Evolutionary conservation across 2,888 invertebrate genomes (phyloP), one percentile per base, ranked within the genome.

Genomic region (Saturnia pavonia): DNA sequence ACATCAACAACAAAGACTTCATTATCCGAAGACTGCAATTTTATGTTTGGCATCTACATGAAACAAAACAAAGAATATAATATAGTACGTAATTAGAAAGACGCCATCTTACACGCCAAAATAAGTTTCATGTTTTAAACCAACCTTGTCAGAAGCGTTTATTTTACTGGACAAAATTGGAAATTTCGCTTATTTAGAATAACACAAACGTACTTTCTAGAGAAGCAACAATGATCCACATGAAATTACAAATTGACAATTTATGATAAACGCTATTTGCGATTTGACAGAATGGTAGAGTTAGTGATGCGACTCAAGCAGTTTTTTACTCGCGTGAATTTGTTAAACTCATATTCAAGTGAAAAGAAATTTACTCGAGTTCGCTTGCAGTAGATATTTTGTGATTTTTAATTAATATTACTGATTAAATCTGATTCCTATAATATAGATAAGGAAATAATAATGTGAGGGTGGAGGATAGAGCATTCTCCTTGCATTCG

Each of bases 1-100:
- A 98, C 97, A 84, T 99, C 99, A 0, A 99, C 99, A 78, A 98
- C 98, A 87, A 99, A 99, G 40, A 97, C 96, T 89, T 99, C 99
- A 69, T 97, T 98, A 91, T 99, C 99, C 0, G 98, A 98, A 74
- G 99, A 99, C 90, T 99, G 98, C 76, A 99, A 94, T 87, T 98
- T 99, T 78, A 99, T 99, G 82, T 96, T 97, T 54, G 98, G 98
- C 99, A 99, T 99, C 96, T 96, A 80, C 40, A 65, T 9, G 11
- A 74, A 90, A 89, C 75, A 82, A 81, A 80, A 75, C 43, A 60
- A 70, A 27, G 27, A 34, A 40, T 43, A 48, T 43, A 48, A 51
- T 69, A n/a, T 67, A 70, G 67, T 67, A 74, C 71, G 76, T 70
- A 72, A n/a, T 6, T 4, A 34, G 6, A 2, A 34, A 69, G 80